phyloP scores from a whole-genome alignment of 2,113 vertebrate genomes.

The Prunella himalayana region DNA sequence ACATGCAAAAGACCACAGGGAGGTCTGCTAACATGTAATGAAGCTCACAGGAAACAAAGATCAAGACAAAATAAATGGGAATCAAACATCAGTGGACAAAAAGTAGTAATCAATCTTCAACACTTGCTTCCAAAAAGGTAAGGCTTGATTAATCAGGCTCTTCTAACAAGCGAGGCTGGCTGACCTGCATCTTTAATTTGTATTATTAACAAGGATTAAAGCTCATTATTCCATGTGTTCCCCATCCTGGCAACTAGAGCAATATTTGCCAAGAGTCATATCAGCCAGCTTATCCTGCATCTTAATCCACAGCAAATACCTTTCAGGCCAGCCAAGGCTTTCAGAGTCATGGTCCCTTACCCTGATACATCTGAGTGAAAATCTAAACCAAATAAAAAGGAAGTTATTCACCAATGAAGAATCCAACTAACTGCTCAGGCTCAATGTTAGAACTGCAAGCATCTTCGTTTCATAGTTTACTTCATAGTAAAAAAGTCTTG shows the following conservation, averaged over 20 bases:
- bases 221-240: neutral
- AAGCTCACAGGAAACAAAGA: neutral
- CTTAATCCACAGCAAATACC: neutral
- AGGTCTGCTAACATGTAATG: accelerated
- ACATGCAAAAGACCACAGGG: neutral
- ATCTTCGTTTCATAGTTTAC: neutral
- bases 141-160: neutral
- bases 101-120: neutral
- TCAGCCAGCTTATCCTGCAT: neutral
- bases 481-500: neutral
- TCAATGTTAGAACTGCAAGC: neutral
- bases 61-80: neutral
- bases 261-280: neutral
- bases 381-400: neutral
- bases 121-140: neutral
- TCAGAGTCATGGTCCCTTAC: accelerated
- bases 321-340: neutral
- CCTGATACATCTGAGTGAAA: neutral
- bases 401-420: neutral
- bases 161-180: neutral
- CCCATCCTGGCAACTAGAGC: neutral
- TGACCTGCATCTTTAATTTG: neutral
- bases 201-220: slow-evolving; percentile 10
- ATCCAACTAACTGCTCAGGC: neutral
- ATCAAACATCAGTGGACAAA: neutral